A percentile compares a stretch with the other conserved stretches of the same genome.
Conservation (phyloP, 2,113 vertebrate genomes). For the Bettongia penicillata region DNA sequence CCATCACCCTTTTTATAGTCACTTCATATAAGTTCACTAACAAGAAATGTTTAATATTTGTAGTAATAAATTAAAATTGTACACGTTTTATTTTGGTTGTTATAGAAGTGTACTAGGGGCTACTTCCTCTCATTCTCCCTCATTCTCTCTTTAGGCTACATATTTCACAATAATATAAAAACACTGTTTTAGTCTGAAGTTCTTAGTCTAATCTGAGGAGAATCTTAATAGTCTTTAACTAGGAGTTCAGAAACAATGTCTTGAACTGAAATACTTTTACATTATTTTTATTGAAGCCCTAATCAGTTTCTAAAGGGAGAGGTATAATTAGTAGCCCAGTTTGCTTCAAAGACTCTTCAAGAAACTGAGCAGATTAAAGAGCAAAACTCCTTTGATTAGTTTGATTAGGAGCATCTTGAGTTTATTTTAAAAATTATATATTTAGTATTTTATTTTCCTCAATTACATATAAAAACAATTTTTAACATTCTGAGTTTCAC, state of each 20-base stretch:
- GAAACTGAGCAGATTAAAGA: background rate
- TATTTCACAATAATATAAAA: background rate
- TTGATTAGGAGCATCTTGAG: background rate
- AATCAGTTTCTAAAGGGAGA: background rate
- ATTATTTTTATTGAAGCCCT: background rate
- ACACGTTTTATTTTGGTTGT: background rate
- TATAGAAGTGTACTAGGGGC: background rate
- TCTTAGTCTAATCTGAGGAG: background rate
- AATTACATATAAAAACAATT: background rate
- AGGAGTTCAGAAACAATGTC: background rate
- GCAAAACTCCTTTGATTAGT: background rate
- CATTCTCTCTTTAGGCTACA: background rate
- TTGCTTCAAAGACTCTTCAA: background rate
- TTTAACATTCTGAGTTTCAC: background rate
- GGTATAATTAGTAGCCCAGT: background rate
- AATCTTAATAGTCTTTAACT: background rate
- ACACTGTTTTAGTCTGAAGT: background rate
- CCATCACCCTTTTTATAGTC: background rate
- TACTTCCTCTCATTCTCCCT: background rate
- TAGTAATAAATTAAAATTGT: background rate
- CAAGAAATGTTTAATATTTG: background rate
- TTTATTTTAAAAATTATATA: background rate
- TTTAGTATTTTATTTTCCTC: background rate
- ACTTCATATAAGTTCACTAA: background rate
- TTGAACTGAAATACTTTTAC: background rate